phyloP scores from a whole-genome alignment of 2,888 invertebrate genomes.

The Noctua janthina region DNA sequence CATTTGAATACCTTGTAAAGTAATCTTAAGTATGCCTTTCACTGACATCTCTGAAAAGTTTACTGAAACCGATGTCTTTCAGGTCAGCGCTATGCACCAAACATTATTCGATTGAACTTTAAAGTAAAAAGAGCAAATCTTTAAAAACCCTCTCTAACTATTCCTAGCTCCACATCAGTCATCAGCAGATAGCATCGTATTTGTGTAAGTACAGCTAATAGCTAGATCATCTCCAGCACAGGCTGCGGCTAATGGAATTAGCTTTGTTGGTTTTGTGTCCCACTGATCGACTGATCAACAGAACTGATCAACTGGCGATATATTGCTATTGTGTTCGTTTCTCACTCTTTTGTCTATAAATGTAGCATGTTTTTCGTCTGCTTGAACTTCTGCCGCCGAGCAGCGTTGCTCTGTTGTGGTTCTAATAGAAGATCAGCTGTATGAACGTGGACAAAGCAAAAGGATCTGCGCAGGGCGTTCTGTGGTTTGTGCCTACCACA shows the following conservation, averaged over 20 bases:
- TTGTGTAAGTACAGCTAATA: conserved; percentile 58
- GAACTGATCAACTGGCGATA: conserved; percentile 47
- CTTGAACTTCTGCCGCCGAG: neutral
- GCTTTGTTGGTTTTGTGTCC: conserved; percentile 63
- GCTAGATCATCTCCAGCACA: conserved; percentile 43
- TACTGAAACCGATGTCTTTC: neutral
- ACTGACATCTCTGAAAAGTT: neutral
- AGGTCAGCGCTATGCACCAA: neutral
- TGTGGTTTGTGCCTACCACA: too few relatives aligned
- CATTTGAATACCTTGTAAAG: neutral
- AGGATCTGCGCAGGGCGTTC: neutral
- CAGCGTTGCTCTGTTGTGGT: too few relatives aligned
- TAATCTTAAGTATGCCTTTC: neutral
- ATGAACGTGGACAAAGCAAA: neutral
- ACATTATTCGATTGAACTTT: neutral
- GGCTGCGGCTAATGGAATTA: conserved; percentile 67
- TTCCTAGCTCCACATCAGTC: conserved; percentile 17
- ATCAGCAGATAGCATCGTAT: conserved; percentile 40
- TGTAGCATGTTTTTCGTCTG: neutral
- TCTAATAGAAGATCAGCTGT: neutral
- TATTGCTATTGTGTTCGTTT: conserved; percentile 44
- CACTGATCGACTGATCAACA: conserved; percentile 50
- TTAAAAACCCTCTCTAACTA: neutral
- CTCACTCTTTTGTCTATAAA: conserved; percentile 51
- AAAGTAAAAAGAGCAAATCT: neutral